These are phyloP conservation scores for Unio delphinus DNA, from an alignment of 2,888 invertebrate species.

Conservation along the genomic window DNA sequence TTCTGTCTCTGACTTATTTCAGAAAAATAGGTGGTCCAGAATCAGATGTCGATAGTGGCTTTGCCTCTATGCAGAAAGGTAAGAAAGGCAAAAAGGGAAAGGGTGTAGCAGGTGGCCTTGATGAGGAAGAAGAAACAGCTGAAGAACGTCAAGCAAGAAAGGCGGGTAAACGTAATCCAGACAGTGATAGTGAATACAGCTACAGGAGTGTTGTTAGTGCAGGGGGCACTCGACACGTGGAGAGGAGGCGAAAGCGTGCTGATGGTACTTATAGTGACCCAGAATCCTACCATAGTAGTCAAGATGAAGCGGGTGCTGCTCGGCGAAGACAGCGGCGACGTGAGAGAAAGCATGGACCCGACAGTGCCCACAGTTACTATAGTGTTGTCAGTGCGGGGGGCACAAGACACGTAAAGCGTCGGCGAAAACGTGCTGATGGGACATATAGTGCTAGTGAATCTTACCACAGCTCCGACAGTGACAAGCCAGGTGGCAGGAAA, in stretches of 20 bases:
- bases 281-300: constrained; percentile 67
- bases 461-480: constrained; percentile 64
- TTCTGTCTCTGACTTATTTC: constrained; percentile 7
- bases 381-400: constrained; percentile 68
- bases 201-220: constrained; percentile 66
- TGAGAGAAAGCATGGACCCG: constrained; percentile 62
- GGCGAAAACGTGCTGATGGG: constrained; percentile 61
- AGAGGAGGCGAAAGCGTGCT: constrained; percentile 55
- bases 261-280: constrained; percentile 66
- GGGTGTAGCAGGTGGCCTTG: constrained; percentile 26
- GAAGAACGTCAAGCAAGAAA: constrained; percentile 50
- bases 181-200: constrained; percentile 68
- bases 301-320: constrained; percentile 63
- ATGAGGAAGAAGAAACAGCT: constrained; percentile 46
- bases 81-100: constrained; percentile 47
- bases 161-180: constrained; percentile 59
- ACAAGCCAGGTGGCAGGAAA: constrained; percentile 50
- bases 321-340: constrained; percentile 63
- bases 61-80: constrained; percentile 51
- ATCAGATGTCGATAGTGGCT: constrained; percentile 57
- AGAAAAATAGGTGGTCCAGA: constrained; percentile 59
- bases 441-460: constrained; percentile 67
- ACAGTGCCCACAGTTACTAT: constrained; percentile 68
- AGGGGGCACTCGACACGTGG: constrained; percentile 67
- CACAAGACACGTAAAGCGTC: constrained; percentile 63